These are phyloP conservation scores for Timandra comae DNA, from an alignment of 2,888 invertebrate species.

Conservation along the genomic window DNA sequence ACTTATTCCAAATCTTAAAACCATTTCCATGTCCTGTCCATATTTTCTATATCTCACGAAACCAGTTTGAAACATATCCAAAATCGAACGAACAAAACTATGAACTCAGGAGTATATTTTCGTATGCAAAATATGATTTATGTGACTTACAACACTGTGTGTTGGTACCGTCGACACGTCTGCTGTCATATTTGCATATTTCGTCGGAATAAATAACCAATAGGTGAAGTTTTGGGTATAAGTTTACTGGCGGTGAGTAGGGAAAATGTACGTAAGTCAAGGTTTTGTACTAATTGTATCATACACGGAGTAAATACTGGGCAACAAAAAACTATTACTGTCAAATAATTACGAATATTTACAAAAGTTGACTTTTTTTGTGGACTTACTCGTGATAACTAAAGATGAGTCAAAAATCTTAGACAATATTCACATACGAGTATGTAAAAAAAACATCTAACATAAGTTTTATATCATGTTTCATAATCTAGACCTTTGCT, in stretches of 20 bases:
- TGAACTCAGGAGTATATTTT: constrained; percentile 47
- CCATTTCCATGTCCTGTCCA: constrained; percentile 15
- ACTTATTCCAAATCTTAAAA: too few species aligned
- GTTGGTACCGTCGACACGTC: constrained; percentile 27
- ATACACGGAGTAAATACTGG: background rate
- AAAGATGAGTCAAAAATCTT: too few species aligned
- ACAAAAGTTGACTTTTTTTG: background rate
- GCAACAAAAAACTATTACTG: background rate
- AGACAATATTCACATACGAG: too few species aligned
- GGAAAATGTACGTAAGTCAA: too few species aligned
- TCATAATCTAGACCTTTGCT: too few species aligned
- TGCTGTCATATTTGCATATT: constrained; percentile 29
- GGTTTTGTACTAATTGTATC: too few species aligned
- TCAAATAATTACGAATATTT: background rate
- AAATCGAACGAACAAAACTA: constrained; percentile 55
- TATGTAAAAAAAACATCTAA: too few species aligned
- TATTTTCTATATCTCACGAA: constrained; percentile 9
- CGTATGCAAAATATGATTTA: constrained; percentile 66
- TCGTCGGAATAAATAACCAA: constrained; percentile 6
- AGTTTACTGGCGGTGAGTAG: too few species aligned
- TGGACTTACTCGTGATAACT: too few species aligned
- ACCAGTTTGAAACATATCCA: constrained; percentile 40
- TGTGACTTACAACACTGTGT: constrained; percentile 35
- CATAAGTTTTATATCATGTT: too few species aligned
- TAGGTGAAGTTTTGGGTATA: background rate